phyloP scores from a whole-genome alignment of 2,888 invertebrate genomes.

The Auanema freiburgensis region DNA sequence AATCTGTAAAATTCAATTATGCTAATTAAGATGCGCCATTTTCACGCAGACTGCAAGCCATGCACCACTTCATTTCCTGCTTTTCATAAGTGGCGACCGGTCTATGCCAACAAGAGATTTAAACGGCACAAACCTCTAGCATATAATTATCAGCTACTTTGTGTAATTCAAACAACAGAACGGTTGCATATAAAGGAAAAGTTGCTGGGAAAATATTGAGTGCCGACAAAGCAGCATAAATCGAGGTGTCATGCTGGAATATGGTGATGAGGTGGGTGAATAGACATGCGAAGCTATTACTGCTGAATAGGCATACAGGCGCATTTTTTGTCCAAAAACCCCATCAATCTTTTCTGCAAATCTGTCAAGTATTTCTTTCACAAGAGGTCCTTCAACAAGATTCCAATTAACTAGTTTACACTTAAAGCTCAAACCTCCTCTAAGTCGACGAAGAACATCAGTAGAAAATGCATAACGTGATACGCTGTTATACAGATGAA shows the following conservation, averaged over 20 bases:
- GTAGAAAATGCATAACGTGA: conserved; percentile 47
- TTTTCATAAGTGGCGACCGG: not conserved
- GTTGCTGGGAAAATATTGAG: conserved; percentile 50
- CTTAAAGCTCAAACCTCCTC: conserved; percentile 44
- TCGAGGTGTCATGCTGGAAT: conserved; percentile 59
- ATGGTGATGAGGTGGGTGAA: not conserved
- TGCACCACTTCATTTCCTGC: not conserved
- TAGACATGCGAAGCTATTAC: too few species aligned
- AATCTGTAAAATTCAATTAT: conserved; percentile 33
- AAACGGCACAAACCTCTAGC: conserved; percentile 27
- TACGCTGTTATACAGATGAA: conserved; percentile 47
- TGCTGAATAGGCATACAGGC: conserved; percentile 59
- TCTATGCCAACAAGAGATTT: too few species aligned
- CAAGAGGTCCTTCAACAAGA: conserved; percentile 45
- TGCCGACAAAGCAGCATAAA: conserved; percentile 54
- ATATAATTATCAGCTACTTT: conserved; percentile 27
- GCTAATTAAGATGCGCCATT: not conserved
- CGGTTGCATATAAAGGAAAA: conserved; percentile 58
- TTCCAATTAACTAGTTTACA: not conserved
- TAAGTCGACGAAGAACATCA: conserved; percentile 42
- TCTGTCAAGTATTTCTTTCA: conserved; percentile 53
- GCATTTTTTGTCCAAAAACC: conserved; percentile 36
- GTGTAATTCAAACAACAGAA: conserved; percentile 58
- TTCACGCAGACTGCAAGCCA: too few species aligned
- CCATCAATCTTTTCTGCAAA: conserved; percentile 43